phyloP scores from a whole-genome alignment of 2,113 vertebrate species.

The Tylochromis polylepis region DNA sequence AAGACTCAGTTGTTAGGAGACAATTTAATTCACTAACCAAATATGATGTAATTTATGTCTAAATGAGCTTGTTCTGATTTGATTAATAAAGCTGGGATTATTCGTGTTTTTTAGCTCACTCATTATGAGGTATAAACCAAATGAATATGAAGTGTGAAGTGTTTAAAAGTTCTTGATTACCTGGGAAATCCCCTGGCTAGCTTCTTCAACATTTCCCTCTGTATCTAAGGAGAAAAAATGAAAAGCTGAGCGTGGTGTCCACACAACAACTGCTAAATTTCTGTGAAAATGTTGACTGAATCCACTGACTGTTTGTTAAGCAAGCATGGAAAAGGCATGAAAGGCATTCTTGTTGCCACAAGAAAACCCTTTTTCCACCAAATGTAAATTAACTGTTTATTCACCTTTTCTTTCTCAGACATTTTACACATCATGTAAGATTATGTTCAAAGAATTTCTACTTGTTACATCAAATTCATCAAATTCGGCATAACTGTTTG shows the following conservation, averaged over 20 bases:
- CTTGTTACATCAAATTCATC: too few species aligned
- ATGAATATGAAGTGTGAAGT: neutral
- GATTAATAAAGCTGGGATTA: neutral
- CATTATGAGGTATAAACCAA: neutral
- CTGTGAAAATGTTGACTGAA: neutral
- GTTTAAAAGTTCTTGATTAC: conserved; percentile 18
- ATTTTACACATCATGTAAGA: neutral
- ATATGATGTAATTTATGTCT: neutral
- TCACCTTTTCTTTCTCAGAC: neutral
- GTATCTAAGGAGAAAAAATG: conserved; percentile 24
- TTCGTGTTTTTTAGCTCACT: accelerated
- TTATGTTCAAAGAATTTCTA: neutral
- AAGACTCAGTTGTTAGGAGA: neutral
- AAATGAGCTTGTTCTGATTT: neutral
- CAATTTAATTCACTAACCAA: neutral
- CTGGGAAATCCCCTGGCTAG: conserved; percentile 59
- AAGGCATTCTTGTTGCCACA: neutral
- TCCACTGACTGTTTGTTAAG: neutral
- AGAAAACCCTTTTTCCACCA: accelerated
- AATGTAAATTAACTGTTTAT: neutral
- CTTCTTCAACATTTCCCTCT: conserved; percentile 46
- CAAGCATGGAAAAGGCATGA: neutral
- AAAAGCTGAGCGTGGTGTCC: neutral
- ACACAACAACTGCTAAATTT: accelerated
- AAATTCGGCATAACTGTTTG: too few species aligned